phyloP scores from a whole-genome alignment of 1,140 invertebrate genomes.

The Danaus plexippus region DNA sequence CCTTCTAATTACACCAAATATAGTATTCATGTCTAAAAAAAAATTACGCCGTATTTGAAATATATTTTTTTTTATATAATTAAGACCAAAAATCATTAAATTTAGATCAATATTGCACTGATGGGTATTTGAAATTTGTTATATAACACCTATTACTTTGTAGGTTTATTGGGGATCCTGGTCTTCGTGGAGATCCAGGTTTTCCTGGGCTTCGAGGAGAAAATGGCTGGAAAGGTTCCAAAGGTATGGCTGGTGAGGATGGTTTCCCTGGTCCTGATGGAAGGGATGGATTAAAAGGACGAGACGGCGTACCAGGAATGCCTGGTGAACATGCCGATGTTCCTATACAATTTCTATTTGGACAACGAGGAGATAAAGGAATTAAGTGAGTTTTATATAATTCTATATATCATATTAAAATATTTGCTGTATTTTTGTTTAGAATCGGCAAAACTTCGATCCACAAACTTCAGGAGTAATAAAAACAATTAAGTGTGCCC shows the following conservation, averaged over 20 bases:
- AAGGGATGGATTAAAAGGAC: conserved; percentile 56
- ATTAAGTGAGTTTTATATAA: conserved; percentile 32
- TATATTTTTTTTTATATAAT: too few relatives aligned
- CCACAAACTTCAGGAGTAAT: too few relatives aligned
- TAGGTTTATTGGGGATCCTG: conserved; percentile 75
- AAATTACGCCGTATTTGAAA: too few relatives aligned
- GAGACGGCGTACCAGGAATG: conserved; percentile 74
- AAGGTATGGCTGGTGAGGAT: conserved; percentile 77
- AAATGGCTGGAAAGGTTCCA: conserved; percentile 70
- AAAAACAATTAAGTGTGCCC: too few relatives aligned
- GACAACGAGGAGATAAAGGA: conserved; percentile 48
- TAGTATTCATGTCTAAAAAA: too few relatives aligned
- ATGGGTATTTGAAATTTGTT: too few relatives aligned
- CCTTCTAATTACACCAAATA: too few relatives aligned
- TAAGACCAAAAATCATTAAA: too few relatives aligned
- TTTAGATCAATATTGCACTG: too few relatives aligned
- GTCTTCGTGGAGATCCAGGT: conserved; percentile 78
- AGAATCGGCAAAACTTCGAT: background rate
- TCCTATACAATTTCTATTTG: conserved; percentile 34
- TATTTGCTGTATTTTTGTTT: background rate
- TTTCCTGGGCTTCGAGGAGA: conserved; percentile 72
- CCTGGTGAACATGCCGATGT: conserved; percentile 37
- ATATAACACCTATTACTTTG: conserved; percentile 10
- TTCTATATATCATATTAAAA: background rate
- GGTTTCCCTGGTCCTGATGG: conserved; percentile 75